Evolutionary conservation across 2,888 invertebrate genomes (phyloP).

Genomic region (Rotaria socialis): DNA sequence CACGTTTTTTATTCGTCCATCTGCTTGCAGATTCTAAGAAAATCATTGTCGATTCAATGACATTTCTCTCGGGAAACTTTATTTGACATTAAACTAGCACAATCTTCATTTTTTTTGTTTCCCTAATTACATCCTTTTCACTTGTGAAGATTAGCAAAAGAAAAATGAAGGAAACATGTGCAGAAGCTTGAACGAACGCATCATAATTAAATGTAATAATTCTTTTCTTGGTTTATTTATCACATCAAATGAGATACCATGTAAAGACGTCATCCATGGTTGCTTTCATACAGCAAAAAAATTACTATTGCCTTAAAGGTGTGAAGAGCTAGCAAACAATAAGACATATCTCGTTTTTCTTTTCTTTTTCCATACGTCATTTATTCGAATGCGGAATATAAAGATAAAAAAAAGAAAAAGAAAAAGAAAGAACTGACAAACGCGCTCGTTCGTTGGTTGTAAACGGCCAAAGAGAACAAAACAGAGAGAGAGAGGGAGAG

Average conservation of each 20-base stretch:
- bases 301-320: background rate
- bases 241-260: background rate
- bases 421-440: conserved; percentile 11
- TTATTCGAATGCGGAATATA: background rate
- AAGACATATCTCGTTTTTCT: background rate
- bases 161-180: background rate
- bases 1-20: background rate
- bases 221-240: background rate
- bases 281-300: background rate
- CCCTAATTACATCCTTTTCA: conserved; percentile 22
- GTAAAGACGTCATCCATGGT: background rate
- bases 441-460: background rate
- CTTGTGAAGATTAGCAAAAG: background rate
- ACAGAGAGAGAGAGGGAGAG: background rate
- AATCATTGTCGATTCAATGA: background rate
- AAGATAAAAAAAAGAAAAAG: background rate
- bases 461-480: background rate
- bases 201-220: background rate
- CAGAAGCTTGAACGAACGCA: background rate
- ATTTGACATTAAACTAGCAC: background rate
- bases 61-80: background rate
- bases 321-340: background rate
- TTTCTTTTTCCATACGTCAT: background rate
- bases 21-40: background rate
- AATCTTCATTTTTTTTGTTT: background rate